These are phyloP conservation scores for Helicorthomorpha holstii DNA, from an alignment of 1,140 invertebrate genomes.

Conservation along the genomic window DNA sequence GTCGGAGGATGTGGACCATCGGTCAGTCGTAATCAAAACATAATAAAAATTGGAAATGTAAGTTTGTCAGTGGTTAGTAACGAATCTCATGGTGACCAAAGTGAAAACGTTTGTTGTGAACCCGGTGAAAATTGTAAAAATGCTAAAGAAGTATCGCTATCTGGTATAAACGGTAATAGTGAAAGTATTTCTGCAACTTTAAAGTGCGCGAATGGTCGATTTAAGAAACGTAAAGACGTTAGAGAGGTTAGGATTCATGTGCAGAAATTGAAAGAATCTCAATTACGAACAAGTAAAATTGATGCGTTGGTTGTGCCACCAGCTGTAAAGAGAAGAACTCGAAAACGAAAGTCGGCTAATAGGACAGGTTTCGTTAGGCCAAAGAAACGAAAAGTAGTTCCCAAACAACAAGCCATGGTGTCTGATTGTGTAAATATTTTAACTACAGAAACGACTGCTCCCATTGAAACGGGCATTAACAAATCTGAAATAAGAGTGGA, in stretches of 20 bases:
- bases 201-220: no score
- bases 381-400: slow-evolving; percentile 7
- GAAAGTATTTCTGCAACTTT: neutral
- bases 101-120: neutral
- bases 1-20: slow-evolving; percentile 9
- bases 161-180: neutral
- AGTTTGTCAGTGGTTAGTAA: neutral
- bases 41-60: neutral
- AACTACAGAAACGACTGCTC: no score
- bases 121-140: neutral
- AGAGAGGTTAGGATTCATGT: slow-evolving; percentile 34
- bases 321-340: slow-evolving; percentile 9
- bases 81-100: neutral
- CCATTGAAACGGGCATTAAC: no score
- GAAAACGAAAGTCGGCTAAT: slow-evolving; percentile 13
- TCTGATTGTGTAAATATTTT: no score
- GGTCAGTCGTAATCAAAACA: neutral
- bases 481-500: no score
- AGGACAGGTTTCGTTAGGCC: slow-evolving; percentile 14
- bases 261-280: slow-evolving; percentile 27
- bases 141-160: neutral
- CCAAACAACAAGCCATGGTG: no score
- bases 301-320: slow-evolving; percentile 17
- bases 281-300: slow-evolving; percentile 17
- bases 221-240: slow-evolving; percentile 31